Evolutionary conservation across 1,140 invertebrate species (phyloP), one percentile per base, ranked within the genome.

Genomic region (Monomorium pharaonis): DNA sequence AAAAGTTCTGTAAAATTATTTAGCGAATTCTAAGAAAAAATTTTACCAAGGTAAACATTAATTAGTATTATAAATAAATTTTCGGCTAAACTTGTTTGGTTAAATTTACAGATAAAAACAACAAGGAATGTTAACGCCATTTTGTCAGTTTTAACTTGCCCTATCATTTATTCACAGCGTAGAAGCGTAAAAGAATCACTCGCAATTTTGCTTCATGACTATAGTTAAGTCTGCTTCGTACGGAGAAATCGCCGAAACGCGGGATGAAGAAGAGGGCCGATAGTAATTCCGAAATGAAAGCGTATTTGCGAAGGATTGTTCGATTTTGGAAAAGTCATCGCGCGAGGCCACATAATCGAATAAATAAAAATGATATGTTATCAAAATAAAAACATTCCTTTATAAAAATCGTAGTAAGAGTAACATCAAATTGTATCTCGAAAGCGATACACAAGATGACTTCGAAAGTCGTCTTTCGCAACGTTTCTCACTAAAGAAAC

Each of bases 401-500:
- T 83, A 27, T 89, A 89, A 86, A 89, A 86, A 86, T 72, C 33
- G 75, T 81, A 85, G 78, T 87, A 87, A 81, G 74, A 85, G 87
- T 85, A 90, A 90, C 74, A 74, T 56, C 30, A 69, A 74, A 49
- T 33, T 21, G 69, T 80, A 70, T 77, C 33, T 81, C 44, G 37
- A 69, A 84, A 84, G 72, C 74, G 83, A 87, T 37, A 47, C 70
- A 76, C 58, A 47, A 58, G 44, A 37, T 7, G 37, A 37, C n/a
- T 37, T 37, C 37, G 4, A 7, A 37, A 37, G 63, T 14, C 81
- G 54, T 12, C 37, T 47, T 30, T 18, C 24, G 47, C 33, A n/a
- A 81, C 33, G 30, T 65, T 74, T 7, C 14, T 60, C 42, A 54
- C 47, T 84, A 56, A 30, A 70, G 49, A 60, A 37, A 85, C 47